Base-by-base conservation (phyloP, 2,888 invertebrate species). In the Pycnomerus fuliginosus region DNA sequence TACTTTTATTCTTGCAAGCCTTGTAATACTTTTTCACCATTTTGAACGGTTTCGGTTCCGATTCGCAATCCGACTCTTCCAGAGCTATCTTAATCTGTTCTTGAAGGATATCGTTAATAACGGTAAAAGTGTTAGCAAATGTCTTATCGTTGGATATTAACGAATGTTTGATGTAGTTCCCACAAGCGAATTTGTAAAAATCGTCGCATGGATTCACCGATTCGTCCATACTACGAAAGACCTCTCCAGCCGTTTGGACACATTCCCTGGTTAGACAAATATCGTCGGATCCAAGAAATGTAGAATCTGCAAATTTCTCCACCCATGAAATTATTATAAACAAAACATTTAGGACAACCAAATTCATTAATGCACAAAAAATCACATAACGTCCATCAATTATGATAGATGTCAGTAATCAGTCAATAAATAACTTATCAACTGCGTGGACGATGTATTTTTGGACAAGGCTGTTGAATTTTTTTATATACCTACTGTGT, bases 1-100 rank as follows among this genome's bases (percentile, higher is more conserved):
- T 52, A 74, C 74, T 82, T 72, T 85, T 84, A 67, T 94, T 90
- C 83, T 93, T 88, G 73, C 95, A 95, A 31, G 91, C 84, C 60
- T 81, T 80, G 75, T 90, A 95, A 46, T 94, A 74, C 12, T 83
- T 82, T 70, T 92, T 92, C 11, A 87, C 87, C 42, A 91, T 80
- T 36, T 73, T 76, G 65, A 90, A 87, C 0, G 88, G 85, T 53
- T 79, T 79, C 0, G 85, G 82, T 53, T 87, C 87, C 10, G 77
- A 71, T 0, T 74, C 69, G 36, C 70, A 59, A 3, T 79, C 70
- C 0, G 83, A 80, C 54, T 83, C 83, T 50, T 87, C 87, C 27
- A 88, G 77, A 54, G 87, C 78, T 1, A 78, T 73, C 14, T 85
- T 74, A 34, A 74, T 53, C 49, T 74, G 74, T 44, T 72, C 71